Percentiles rank a stretch among this genome's conserved stretches.
Evolutionary conservation across 2,113 vertebrate genomes (phyloP).

Genomic region (Pelobates fuscus): DNA sequence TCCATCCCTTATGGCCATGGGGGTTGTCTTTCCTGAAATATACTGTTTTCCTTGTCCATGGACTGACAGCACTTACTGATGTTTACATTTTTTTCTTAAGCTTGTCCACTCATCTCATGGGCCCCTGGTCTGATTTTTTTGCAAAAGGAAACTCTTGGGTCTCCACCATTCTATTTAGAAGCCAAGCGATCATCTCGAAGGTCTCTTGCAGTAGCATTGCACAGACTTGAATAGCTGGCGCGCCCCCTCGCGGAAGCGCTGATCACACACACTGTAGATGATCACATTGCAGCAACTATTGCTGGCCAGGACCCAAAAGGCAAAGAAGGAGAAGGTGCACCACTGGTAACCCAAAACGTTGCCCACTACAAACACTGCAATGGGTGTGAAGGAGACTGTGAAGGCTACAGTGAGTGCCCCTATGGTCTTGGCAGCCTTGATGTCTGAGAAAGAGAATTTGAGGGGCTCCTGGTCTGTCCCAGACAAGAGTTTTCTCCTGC

Average conservation of each 20-base stretch:
- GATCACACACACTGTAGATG: constrained; percentile 73
- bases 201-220: background rate
- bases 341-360: constrained; percentile 74
- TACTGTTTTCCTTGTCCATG: too few relatives aligned
- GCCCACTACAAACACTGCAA: constrained; percentile 75
- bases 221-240: constrained; percentile 63
- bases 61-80: too few relatives aligned
- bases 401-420: constrained; percentile 72
- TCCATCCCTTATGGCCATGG: too few relatives aligned
- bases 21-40: too few relatives aligned
- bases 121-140: too few relatives aligned
- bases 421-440: constrained; percentile 76
- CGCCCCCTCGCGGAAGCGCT: constrained; percentile 70
- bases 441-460: constrained; percentile 73
- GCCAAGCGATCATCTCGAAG: background rate
- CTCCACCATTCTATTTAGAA: too few relatives aligned
- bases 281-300: constrained; percentile 79
- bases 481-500: constrained; percentile 67
- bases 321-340: constrained; percentile 76
- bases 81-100: too few relatives aligned
- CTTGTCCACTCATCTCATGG: too few relatives aligned
- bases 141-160: too few relatives aligned
- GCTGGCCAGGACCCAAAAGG: constrained; percentile 76
- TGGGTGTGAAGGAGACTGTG: constrained; percentile 72
- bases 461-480: constrained; percentile 58